phyloP scores from a whole-genome alignment of 2,888 invertebrate species.

The Hesperia comma region DNA sequence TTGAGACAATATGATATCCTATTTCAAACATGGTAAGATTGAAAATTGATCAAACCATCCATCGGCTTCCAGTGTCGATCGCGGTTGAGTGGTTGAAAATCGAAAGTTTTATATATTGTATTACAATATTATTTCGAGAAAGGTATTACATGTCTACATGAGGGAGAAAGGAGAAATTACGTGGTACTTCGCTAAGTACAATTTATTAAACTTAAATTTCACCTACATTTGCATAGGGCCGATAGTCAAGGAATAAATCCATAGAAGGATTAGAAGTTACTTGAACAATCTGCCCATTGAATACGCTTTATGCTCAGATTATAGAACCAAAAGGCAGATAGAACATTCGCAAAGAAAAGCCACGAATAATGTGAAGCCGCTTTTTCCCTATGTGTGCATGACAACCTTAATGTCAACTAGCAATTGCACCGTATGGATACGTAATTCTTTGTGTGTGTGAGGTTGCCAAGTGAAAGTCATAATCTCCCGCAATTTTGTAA shows the following conservation, averaged over 20 bases:
- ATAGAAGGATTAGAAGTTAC: background rate
- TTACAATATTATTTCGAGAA: slow-evolving; percentile 29
- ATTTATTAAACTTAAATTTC: background rate
- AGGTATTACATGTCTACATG: slow-evolving; percentile 16
- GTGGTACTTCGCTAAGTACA: background rate
- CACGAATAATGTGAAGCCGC: too few relatives aligned
- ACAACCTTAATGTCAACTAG: too few relatives aligned
- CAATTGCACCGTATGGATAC: too few relatives aligned
- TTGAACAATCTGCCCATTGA: background rate
- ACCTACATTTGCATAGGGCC: background rate
- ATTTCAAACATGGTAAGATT: background rate
- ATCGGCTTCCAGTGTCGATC: background rate
- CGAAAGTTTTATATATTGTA: slow-evolving; percentile 32
- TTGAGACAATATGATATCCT: background rate
- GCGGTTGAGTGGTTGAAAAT: slow-evolving; percentile 31
- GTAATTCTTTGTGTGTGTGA: too few relatives aligned
- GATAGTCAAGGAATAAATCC: background rate
- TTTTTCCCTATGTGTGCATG: too few relatives aligned
- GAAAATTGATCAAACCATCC: slow-evolving; percentile 4
- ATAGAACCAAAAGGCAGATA: too few relatives aligned
- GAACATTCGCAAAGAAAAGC: too few relatives aligned
- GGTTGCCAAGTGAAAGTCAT: too few relatives aligned
- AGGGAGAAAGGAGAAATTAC: slow-evolving; percentile 28
- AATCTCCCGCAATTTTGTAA: too few relatives aligned
- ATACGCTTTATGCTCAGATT: too few relatives aligned